A percentile compares a stretch with the other conserved stretches of the same genome.
Conservation (phyloP, 1,140 invertebrate genomes). For the Plutomurus gul region DNA sequence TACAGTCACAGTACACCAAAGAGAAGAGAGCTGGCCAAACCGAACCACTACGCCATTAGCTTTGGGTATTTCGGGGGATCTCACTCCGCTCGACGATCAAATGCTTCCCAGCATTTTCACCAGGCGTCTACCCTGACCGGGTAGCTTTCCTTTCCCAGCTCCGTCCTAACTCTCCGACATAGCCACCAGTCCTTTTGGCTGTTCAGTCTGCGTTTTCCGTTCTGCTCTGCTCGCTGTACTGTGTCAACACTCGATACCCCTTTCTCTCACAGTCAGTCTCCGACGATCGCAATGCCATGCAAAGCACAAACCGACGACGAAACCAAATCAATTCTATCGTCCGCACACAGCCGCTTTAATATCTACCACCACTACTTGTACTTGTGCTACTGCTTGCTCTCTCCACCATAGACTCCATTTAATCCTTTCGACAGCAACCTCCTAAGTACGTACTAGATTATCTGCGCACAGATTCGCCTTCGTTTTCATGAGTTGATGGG, state of each 20-base stretch:
- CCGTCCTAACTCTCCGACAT: background rate
- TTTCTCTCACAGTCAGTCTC: background rate
- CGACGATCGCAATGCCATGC: background rate
- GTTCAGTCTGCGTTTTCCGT: no score
- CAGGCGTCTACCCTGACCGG: constrained; percentile 36
- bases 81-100: background rate
- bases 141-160: background rate
- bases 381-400: no score
- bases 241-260: background rate
- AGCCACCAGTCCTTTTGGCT: background rate
- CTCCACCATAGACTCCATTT: no score
- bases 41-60: constrained; percentile 35
- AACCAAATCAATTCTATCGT: background rate
- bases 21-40: constrained; percentile 7
- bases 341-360: no score
- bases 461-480: no score
- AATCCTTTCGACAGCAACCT: no score
- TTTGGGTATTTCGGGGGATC: constrained; percentile 31
- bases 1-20: constrained; percentile 7
- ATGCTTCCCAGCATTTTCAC: constrained; percentile 20
- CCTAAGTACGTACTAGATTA: no score
- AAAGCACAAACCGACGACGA: background rate
- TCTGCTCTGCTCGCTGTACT: background rate
- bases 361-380: no score
- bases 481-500: no score